Conservation (phyloP, 2,797 vertebrate genomes). For the Typhlichthys subterraneus region DNA sequence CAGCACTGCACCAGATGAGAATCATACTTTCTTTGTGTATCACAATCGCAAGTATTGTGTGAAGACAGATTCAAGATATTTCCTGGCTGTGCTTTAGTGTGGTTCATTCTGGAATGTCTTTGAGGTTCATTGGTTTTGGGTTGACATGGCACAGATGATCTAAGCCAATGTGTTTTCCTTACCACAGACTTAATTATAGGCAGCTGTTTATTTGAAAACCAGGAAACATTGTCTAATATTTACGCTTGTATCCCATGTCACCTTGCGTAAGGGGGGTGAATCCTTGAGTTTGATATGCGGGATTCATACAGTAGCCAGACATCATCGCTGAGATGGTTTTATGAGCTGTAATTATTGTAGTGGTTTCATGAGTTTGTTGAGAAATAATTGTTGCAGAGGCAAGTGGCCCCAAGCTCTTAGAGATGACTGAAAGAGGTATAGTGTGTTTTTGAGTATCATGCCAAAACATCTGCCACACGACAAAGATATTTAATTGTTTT, state of each 20-base stretch:
- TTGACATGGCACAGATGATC: neutral
- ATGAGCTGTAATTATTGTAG: constrained; percentile 36
- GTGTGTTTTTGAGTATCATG: constrained; percentile 23
- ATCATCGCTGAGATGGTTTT: constrained; percentile 39
- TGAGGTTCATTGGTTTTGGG: neutral
- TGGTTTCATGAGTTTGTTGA: constrained; percentile 50
- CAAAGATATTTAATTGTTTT: neutral
- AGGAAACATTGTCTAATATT: constrained; percentile 15
- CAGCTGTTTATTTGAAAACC: constrained; percentile 12
- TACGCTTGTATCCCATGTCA: constrained; percentile 9
- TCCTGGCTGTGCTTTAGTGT: neutral
- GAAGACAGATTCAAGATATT: neutral
- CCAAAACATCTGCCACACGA: constrained; percentile 10
- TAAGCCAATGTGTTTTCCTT: constrained; percentile 4
- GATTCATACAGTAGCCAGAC: constrained; percentile 14
- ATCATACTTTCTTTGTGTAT: no score
- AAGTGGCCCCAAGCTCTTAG: constrained; percentile 26
- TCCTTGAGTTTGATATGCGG: constrained; percentile 25
- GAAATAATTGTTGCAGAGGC: constrained; percentile 45
- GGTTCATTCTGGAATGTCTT: neutral
- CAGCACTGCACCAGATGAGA: neutral
- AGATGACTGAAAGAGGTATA: constrained; percentile 44
- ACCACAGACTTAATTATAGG: neutral
- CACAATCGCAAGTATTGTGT: no score
- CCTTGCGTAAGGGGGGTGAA: constrained; percentile 10